Evolutionary conservation across 1,140 invertebrate genomes (phyloP), one percentile per base, ranked within the genome.

Genomic region (Trichonephila inaurata): DNA sequence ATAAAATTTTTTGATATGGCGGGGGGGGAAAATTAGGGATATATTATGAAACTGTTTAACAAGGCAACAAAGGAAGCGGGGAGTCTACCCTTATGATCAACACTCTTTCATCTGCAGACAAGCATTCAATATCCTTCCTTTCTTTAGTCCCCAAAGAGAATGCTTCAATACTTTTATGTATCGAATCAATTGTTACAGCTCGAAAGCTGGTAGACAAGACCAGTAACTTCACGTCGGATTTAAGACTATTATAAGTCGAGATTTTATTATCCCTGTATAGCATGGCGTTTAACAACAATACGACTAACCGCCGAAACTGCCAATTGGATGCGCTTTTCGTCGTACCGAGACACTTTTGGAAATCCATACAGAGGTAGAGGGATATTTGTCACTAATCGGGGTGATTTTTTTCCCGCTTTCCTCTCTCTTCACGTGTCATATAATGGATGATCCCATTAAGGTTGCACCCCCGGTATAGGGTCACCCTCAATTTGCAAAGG

Each of bases 261-360:
- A 86, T 93, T 93, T 93, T 93, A 93, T 92, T 83, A 92, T 92
- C 62, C 62, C 92, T 88, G 85, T 91, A 91, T 85, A 66, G 90
- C 90, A 85, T 44, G 90, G 90, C 90, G 90, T 93, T 93, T 93
- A 81, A 93, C 92, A 93, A 93, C 92, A 93, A 93, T 93, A 61
- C 66, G 69, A 93, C 92, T 93, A 93, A 93, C 92, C 92, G 92
- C 92, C 40, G 69, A 82, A 33, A 33, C 92, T 72, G 83, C 66
- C 85, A 82, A 93, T 93, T 93, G 92, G 92, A 93, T 93, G 92
- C 64, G 85, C 92, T 93, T 93, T 89, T 93, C 58, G 64, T 18
- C n/a, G 64, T 40, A 86, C n/a, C n/a, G 40, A 18, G 69, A 66
- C 58, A 58, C 77, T n/a, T 82, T 66, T 77, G 28, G 40, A 61